A percentile compares a stretch with the other conserved stretches of the same genome.
These are phyloP conservation scores for Tetranychus piercei DNA, from an alignment of 2,888 invertebrate genomes.

Conservation along the genomic window DNA sequence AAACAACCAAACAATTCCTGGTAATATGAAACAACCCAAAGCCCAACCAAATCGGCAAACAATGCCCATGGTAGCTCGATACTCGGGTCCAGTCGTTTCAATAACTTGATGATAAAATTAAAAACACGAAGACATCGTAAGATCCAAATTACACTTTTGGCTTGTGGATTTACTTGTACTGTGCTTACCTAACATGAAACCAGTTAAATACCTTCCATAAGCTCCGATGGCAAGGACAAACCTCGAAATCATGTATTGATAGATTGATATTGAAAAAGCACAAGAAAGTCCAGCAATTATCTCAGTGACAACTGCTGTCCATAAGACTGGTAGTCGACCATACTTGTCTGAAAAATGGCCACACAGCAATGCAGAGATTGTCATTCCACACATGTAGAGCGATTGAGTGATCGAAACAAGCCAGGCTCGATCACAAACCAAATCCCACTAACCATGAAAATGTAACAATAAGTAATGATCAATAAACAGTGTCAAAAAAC, in stretches of 20 bases:
- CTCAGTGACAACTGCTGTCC: conserved; percentile 9
- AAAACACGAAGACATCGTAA: background rate
- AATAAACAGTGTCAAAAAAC: no score
- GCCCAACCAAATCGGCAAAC: conserved; percentile 16
- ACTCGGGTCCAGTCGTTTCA: conserved; percentile 17
- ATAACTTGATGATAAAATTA: conserved; percentile 9
- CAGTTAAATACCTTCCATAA: conserved; percentile 13
- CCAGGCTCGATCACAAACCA: conserved; percentile 25
- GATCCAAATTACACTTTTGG: no score
- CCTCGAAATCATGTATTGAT: conserved; percentile 43
- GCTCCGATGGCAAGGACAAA: conserved; percentile 46
- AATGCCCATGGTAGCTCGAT: conserved; percentile 13
- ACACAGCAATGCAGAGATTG: conserved; percentile 20
- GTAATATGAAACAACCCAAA: conserved; percentile 23
- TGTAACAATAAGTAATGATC: no score
- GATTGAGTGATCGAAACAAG: conserved; percentile 24
- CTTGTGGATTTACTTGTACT: background rate
- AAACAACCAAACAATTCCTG: conserved; percentile 24
- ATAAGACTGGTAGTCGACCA: conserved; percentile 17
- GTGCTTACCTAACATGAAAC: conserved; percentile 15
- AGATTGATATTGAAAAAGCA: conserved; percentile 7
- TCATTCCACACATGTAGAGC: conserved; percentile 31
- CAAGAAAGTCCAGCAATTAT: conserved; percentile 12
- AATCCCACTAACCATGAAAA: conserved; percentile 19
- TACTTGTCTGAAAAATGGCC: conserved; percentile 25